phyloP scores from a whole-genome alignment of 2,113 vertebrate genomes.

The Glareola pratincola region DNA sequence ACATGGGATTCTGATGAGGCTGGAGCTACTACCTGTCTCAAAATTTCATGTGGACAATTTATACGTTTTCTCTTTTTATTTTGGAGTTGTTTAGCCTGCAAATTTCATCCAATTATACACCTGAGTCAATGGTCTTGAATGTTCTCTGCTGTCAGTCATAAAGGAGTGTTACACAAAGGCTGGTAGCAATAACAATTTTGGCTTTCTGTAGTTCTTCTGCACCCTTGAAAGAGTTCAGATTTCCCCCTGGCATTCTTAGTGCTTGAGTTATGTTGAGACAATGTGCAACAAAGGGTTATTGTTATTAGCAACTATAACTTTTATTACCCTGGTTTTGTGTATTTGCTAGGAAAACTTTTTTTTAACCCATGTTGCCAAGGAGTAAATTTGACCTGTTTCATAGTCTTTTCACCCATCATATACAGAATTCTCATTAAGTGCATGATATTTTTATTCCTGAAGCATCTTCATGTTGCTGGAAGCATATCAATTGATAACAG shows the following conservation, averaged over 20 bases:
- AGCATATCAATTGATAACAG: slow-evolving; percentile 25
- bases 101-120: not conserved
- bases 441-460: slow-evolving; percentile 33
- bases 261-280: not conserved
- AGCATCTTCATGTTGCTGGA: not conserved
- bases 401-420: not conserved
- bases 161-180: not conserved
- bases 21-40: not conserved
- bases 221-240: not conserved
- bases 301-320: not conserved
- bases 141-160: not conserved
- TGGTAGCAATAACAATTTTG: not conserved
- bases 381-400: not conserved
- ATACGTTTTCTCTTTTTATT: not conserved
- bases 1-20: not conserved
- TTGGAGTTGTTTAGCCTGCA: not conserved
- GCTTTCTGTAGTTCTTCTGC: not conserved
- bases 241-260: not conserved
- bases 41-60: not conserved
- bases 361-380: not conserved
- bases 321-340: not conserved
- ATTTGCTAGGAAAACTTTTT: not conserved
- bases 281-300: not conserved
- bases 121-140: not conserved
- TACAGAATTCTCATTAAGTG: not conserved